Base-by-base conservation (phyloP, 2,888 invertebrate species). In the Lasioglossum zephyrum region DNA sequence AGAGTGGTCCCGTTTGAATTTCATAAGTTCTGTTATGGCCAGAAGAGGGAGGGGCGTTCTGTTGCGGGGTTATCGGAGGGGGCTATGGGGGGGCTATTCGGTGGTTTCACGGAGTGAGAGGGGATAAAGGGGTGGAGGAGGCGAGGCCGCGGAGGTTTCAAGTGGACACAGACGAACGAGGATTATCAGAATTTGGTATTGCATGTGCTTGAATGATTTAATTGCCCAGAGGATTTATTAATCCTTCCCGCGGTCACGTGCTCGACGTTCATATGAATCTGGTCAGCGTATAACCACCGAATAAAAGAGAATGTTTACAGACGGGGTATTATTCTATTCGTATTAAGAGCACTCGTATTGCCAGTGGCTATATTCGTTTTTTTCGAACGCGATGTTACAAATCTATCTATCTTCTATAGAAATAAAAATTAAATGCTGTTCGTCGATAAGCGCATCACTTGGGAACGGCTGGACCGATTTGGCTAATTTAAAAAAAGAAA, bases 1-100 rank as follows among this genome's bases (percentile, higher is more conserved):
- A 26, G 49, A 77, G 36, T 36, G 69, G 26, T 69, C 66, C 57
- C 44, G 73, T 77, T 84, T 77, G 85, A 85, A 84, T 84, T 85
- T 85, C 79, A 77, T 84, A 77, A 77, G 80, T 74, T 84, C 49
- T 41, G 47, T 9, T 18, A 36, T 66, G 66, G 31, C 36, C 1
- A 36, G 13, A 4, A 4, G 11, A 11, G 11, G 11, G 11, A 44
- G 11, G 44, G 44, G 11, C 11, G 11, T 11, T 44, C 53, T 39
- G n/a, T n/a, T 6, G 60, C 13, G 31, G 13, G 16, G 63, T n/a
- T 53, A 53, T 53, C 53, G 53, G 49, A 18, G 13, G 39, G 41
- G 44, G n/a, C 18, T 57, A 9, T 16, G 2, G 26, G 18, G 39
- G 26, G 44, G 18, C 26, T 57, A 9, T 9, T 9, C 57, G 60